Conservation (phyloP, 2,113 vertebrate species). For the Microcebus jonahi region DNA sequence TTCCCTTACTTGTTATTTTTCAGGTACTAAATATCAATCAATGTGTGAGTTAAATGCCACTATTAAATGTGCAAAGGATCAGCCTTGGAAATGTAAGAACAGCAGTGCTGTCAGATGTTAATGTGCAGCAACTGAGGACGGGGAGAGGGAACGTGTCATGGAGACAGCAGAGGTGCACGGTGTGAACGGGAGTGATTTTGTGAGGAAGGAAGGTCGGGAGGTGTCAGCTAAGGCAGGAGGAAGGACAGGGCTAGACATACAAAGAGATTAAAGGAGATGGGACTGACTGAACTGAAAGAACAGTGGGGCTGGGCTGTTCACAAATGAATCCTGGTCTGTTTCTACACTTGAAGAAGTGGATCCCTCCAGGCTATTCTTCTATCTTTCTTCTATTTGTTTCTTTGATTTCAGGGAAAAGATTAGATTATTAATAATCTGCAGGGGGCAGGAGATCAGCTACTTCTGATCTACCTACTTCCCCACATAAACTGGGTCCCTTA, state of each 20-base stretch:
- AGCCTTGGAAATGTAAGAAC: background rate
- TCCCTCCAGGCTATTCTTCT: background rate
- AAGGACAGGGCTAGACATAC: background rate
- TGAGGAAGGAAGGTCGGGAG: accelerated
- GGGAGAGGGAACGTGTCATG: too few species aligned
- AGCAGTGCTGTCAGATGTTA: background rate
- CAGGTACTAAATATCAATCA: background rate
- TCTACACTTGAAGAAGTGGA: background rate
- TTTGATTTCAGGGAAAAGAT: background rate
- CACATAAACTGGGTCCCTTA: too few species aligned
- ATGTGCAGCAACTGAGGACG: too few species aligned
- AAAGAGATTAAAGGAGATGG: background rate
- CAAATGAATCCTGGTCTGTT: background rate
- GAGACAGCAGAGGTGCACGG: too few species aligned
- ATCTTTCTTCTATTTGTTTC: background rate
- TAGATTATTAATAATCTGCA: too few species aligned
- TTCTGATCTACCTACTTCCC: too few species aligned
- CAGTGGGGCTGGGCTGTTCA: background rate
- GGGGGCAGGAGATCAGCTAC: too few species aligned
- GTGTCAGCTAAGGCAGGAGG: too few species aligned
- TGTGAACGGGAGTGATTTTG: background rate
- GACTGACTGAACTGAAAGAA: background rate
- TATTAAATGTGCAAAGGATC: background rate
- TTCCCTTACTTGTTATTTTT: background rate
- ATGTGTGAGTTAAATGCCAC: background rate